Evolutionary conservation across 1,140 invertebrate species (phyloP).

Genomic region (Macrocentrus cingulum): DNA sequence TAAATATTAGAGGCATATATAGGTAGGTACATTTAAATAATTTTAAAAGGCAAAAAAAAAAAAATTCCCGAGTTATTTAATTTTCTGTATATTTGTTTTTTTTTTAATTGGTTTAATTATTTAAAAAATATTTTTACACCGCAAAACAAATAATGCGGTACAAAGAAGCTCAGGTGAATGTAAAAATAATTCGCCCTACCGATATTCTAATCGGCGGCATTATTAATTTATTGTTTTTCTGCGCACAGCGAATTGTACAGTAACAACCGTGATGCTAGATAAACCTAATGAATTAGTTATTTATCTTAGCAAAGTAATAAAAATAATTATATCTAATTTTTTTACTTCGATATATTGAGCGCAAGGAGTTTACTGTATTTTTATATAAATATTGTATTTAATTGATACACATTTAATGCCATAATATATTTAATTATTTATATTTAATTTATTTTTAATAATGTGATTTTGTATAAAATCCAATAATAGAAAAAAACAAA

Average conservation of each 20-base stretch:
- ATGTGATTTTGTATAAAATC: too few species aligned
- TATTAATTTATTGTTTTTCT: too few species aligned
- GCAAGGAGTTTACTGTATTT: not conserved
- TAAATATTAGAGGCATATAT: constrained; percentile 17
- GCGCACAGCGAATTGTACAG: too few species aligned
- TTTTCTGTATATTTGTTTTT: not conserved
- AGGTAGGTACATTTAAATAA: not conserved
- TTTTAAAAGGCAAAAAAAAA: too few species aligned
- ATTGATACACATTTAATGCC: constrained; percentile 1
- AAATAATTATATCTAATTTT: not conserved
- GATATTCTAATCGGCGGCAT: not conserved
- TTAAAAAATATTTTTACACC: not conserved
- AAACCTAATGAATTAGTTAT: not conserved
- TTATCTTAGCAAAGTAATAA: too few species aligned
- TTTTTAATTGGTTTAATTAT: not conserved
- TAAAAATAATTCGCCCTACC: constrained; percentile 7
- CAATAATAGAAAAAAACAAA: too few species aligned
- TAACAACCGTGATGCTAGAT: too few species aligned
- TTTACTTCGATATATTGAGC: not conserved
- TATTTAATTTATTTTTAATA: too few species aligned
- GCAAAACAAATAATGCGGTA: not conserved
- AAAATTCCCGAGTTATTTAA: too few species aligned
- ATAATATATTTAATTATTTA: constrained; percentile 16
- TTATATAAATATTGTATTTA: not conserved
- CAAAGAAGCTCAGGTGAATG: constrained; percentile 1